These are phyloP conservation scores for Leucoma salicis DNA, from an alignment of 2,888 invertebrate species.

Conservation along the genomic window DNA sequence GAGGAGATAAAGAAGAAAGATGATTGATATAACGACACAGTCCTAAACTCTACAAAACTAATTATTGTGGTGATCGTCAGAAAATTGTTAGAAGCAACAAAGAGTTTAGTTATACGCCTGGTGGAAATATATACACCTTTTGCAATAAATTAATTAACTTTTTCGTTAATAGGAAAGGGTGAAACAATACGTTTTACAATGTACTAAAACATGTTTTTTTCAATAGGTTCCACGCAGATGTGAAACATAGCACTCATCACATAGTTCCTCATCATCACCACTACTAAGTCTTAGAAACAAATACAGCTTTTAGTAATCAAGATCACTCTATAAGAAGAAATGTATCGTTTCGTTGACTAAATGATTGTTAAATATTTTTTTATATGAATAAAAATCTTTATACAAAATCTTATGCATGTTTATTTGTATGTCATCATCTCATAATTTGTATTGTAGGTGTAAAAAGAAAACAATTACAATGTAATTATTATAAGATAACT, in stretches of 20 bases:
- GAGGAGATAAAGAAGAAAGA: too few species aligned
- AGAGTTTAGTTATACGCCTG: too few species aligned
- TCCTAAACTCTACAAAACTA: too few species aligned
- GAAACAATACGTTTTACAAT: not conserved
- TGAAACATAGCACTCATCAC: slow-evolving; percentile 48
- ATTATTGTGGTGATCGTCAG: too few species aligned
- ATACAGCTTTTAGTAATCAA: not conserved
- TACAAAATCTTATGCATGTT: not conserved
- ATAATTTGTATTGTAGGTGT: too few species aligned
- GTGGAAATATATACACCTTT: too few species aligned
- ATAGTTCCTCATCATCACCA: slow-evolving; percentile 23
- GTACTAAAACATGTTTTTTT: not conserved
- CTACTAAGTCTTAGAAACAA: slow-evolving; percentile 10
- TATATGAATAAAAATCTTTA: not conserved
- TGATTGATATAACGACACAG: too few species aligned
- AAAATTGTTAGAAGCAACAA: too few species aligned
- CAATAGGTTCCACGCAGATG: slow-evolving; percentile 52
- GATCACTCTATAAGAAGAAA: not conserved
- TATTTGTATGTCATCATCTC: not conserved
- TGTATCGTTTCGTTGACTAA: not conserved
- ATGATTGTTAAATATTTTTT: not conserved
- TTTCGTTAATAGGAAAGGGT: too few species aligned
- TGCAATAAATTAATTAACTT: too few species aligned
- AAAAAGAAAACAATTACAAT: too few species aligned
- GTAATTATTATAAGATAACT: too few species aligned